phyloP scores from a whole-genome alignment of 2,113 vertebrate species.

The Lathamus discolor region DNA sequence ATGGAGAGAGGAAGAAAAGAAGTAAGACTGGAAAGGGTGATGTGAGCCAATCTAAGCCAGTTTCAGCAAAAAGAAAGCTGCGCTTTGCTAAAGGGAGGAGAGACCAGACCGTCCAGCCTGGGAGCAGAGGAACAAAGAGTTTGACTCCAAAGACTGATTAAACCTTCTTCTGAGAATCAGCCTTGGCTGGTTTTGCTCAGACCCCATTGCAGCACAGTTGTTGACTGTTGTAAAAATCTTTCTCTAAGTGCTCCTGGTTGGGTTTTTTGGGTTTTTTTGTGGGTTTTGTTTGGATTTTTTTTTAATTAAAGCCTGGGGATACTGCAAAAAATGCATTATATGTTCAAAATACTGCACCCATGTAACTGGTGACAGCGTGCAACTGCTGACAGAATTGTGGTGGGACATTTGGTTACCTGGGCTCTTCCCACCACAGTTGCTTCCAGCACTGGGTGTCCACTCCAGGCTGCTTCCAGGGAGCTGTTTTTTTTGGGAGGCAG shows the following conservation, averaged over 20 bases:
- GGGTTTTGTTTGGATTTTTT: background rate
- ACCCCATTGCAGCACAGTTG: background rate
- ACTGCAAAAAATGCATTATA: background rate
- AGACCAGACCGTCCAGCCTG: background rate
- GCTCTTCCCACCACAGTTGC: background rate
- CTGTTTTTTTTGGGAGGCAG: background rate
- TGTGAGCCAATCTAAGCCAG: background rate
- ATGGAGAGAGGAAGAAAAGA: background rate
- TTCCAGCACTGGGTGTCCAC: background rate
- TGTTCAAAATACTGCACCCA: background rate
- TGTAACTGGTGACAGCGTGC: background rate
- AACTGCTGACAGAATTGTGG: background rate
- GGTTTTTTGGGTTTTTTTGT: background rate
- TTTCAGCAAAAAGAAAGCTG: background rate
- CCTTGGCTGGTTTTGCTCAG: background rate
- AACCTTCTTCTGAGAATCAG: background rate
- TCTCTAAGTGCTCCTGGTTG: background rate
- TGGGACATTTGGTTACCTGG: background rate
- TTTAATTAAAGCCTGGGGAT: background rate
- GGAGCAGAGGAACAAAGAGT: background rate
- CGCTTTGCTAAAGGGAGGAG: background rate
- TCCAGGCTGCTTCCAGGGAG: background rate
- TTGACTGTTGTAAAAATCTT: background rate
- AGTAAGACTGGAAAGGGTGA: background rate
- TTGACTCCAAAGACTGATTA: background rate